A percentile compares a stretch with the other conserved stretches of the same genome.
These are phyloP conservation scores for Thunnus thynnus DNA, from an alignment of 2,113 vertebrate genomes.

Conservation along the genomic window DNA sequence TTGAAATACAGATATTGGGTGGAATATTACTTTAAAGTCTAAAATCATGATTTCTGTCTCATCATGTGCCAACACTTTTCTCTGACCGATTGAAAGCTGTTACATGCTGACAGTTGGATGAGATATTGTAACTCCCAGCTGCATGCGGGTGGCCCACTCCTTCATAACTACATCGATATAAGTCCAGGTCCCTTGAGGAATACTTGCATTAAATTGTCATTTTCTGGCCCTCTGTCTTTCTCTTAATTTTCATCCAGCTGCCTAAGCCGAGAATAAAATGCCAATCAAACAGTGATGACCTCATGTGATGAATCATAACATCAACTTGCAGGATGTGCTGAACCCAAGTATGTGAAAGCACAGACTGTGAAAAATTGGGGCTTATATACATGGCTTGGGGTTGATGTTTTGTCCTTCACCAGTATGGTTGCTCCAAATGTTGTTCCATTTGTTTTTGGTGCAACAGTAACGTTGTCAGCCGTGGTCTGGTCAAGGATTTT, in stretches of 20 bases:
- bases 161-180: constrained; percentile 21
- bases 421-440: constrained; percentile 12
- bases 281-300: constrained; percentile 44
- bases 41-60: not conserved
- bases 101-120: not conserved
- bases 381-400: not conserved
- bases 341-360: constrained; percentile 42
- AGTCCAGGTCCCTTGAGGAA: constrained; percentile 29
- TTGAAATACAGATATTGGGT: too few species aligned
- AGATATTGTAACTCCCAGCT: constrained; percentile 6
- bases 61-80: not conserved
- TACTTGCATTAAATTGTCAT: constrained; percentile 9
- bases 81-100: not conserved
- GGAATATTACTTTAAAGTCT: too few species aligned
- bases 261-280: constrained; percentile 25
- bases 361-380: constrained; percentile 16
- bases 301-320: constrained; percentile 55
- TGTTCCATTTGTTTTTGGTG: not conserved
- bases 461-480: not conserved
- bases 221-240: constrained; percentile 21
- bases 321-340: constrained; percentile 7
- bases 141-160: constrained; percentile 24
- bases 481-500: not conserved
- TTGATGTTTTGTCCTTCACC: constrained; percentile 24
- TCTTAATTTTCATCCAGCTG: constrained; percentile 35